Percentiles rank a stretch among this genome's conserved stretches.
Conservation (phyloP, 2,797 vertebrate species). For the Sebastes jordani region DNA sequence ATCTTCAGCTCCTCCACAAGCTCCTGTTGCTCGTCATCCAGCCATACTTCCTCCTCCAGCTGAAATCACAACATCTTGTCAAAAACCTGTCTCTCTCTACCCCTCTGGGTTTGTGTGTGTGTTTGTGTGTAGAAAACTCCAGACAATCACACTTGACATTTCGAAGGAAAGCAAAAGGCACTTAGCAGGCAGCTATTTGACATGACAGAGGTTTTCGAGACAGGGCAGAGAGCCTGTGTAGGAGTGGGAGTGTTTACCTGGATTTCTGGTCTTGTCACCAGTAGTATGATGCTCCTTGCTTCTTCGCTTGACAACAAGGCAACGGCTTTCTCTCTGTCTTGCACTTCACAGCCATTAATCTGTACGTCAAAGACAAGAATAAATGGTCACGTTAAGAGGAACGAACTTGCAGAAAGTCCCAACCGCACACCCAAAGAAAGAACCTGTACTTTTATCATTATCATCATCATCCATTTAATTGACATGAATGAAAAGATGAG, state of each 20-base stretch:
- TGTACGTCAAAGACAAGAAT: conserved; percentile 78
- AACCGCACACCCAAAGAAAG: not conserved
- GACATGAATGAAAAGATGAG: conserved; percentile 13
- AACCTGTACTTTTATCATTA: not conserved
- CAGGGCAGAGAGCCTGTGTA: conserved; percentile 12
- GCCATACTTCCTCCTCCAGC: conserved; percentile 94
- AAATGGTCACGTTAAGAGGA: conserved; percentile 10
- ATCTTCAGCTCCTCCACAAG: conserved; percentile 94
- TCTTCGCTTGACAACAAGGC: conserved; percentile 91
- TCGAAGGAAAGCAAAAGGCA: conserved; percentile 23
- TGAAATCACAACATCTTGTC: conserved; percentile 77
- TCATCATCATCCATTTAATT: conserved; percentile 4
- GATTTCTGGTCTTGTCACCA: conserved; percentile 92
- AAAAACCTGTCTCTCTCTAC: conserved; percentile 24
- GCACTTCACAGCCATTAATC: conserved; percentile 97
- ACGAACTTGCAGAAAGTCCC: not conserved
- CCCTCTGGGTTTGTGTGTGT: not conserved
- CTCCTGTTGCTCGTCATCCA: conserved; percentile 95
- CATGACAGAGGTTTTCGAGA: conserved; percentile 51
- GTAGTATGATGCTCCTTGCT: conserved; percentile 88
- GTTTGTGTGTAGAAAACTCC: conserved; percentile 12
- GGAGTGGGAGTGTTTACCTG: conserved; percentile 82
- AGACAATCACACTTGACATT: conserved; percentile 47
- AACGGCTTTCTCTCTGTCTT: conserved; percentile 92
- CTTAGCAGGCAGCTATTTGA: conserved; percentile 51